Evolutionary conservation across 1,140 invertebrate genomes (phyloP).

Genomic region (Eupristina koningsbergeri): DNA sequence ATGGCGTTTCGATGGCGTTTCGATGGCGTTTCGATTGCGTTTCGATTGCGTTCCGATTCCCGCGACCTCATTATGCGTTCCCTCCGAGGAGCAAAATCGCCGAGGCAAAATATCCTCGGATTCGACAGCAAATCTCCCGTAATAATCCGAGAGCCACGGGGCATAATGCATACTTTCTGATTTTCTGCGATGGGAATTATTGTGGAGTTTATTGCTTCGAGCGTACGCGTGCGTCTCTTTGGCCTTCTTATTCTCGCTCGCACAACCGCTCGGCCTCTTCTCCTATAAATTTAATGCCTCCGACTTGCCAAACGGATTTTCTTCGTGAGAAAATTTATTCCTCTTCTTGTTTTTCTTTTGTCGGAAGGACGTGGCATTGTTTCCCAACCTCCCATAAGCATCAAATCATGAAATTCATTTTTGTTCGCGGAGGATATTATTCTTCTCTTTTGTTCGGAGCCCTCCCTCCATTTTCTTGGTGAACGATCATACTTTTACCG

Average conservation of each 20-base stretch:
- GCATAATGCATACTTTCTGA: constrained; percentile 12
- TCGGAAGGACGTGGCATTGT: not conserved
- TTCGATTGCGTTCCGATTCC: not conserved
- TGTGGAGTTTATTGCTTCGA: not conserved
- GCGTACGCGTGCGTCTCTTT: not conserved
- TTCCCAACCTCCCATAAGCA: too few relatives aligned
- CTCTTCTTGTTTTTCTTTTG: not conserved
- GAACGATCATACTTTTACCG: too few relatives aligned
- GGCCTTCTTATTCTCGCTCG: not conserved
- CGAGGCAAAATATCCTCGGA: too few relatives aligned
- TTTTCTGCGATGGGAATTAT: constrained; percentile 12
- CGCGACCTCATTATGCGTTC: constrained; percentile 30
- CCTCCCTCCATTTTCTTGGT: too few relatives aligned
- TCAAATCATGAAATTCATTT: too few relatives aligned
- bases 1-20: too few relatives aligned
- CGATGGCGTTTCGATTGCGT: too few relatives aligned
- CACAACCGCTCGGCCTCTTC: not conserved
- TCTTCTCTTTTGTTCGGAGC: too few relatives aligned
- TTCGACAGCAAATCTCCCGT: not conserved
- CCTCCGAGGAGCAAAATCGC: not conserved
- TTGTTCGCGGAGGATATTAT: too few relatives aligned
- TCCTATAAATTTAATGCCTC: not conserved
- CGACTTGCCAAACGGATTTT: not conserved
- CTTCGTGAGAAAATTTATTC: not conserved
- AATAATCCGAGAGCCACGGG: not conserved